Percentiles rank a stretch among this genome's conserved stretches.
These are phyloP conservation scores for Tretioscincus oriximinensis DNA, from an alignment of 2,113 vertebrate genomes.

Conservation along the genomic window DNA sequence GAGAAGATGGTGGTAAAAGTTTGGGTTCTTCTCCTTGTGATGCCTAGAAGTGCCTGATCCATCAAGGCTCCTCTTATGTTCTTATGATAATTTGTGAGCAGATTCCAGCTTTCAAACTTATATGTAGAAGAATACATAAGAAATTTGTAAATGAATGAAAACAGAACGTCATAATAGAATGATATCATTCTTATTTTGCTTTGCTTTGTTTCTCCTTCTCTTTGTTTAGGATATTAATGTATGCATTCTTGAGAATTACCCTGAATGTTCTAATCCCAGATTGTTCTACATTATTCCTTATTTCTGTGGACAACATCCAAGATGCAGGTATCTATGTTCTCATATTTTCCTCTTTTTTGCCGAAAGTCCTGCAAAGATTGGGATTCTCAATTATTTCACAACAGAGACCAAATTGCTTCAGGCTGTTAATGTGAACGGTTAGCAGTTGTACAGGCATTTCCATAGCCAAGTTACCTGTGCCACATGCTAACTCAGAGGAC, in stretches of 20 bases:
- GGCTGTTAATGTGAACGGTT: not conserved
- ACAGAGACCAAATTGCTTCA: not conserved
- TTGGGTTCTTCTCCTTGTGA: no score
- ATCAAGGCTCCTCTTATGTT: no score
- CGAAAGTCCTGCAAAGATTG: not conserved
- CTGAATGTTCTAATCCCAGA: slow-evolving; percentile 94
- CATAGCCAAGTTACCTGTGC: not conserved
- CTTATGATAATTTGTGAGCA: not conserved
- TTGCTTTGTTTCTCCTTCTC: slow-evolving; percentile 46
- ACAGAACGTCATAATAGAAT: not conserved
- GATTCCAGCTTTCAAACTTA: not conserved
- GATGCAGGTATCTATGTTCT: slow-evolving; percentile 84
- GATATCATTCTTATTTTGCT: not conserved
- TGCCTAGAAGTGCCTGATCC: no score
- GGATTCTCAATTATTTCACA: not conserved
- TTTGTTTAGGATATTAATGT: slow-evolving; percentile 90
- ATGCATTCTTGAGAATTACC: slow-evolving; percentile 96
- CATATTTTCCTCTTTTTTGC: not conserved
- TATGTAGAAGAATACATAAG: fast-evolving
- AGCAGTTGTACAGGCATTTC: not conserved
- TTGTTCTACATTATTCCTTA: slow-evolving; percentile 99
- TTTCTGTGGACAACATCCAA: slow-evolving; percentile 97
- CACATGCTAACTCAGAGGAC: not conserved
- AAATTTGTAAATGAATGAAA: not conserved
- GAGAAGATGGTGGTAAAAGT: no score